These are phyloP conservation scores for Apoda limacodes DNA, from an alignment of 2,888 invertebrate species.

Conservation along the genomic window DNA sequence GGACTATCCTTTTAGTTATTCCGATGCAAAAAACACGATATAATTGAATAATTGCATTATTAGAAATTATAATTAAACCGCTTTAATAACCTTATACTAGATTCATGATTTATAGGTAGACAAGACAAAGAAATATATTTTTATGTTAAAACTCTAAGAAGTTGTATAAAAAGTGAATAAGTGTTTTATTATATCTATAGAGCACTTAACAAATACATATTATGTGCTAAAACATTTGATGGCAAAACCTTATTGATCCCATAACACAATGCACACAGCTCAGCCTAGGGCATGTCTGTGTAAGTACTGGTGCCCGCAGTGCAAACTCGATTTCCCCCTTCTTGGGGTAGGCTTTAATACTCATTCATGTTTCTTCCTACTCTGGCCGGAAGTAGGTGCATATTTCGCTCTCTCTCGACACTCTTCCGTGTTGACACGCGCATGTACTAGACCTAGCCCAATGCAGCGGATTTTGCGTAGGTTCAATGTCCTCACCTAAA, in stretches of 20 bases:
- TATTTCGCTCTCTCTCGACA: conserved; percentile 47
- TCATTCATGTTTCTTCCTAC: conserved; percentile 65
- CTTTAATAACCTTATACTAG: no score
- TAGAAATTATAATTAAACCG: no score
- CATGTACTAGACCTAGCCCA: conserved; percentile 69
- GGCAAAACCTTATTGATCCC: conserved; percentile 47
- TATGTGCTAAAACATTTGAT: no score
- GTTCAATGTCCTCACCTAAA: conserved; percentile 60
- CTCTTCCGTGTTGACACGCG: conserved; percentile 62
- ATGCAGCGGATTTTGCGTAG: conserved; percentile 71
- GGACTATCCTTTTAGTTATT: no score
- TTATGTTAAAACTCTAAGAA: no score
- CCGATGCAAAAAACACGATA: no score
- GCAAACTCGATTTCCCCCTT: conserved; percentile 66
- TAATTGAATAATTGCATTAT: no score
- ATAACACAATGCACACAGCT: conserved; percentile 31
- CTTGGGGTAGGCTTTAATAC: conserved; percentile 66
- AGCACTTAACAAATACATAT: no score
- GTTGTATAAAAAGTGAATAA: no score
- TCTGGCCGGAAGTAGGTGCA: conserved; percentile 40
- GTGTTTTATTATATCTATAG: no score
- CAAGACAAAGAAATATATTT: no score
- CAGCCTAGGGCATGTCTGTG: conserved; percentile 43
- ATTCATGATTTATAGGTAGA: no score
- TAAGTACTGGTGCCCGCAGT: conserved; percentile 58